Conservation (phyloP, 2,888 invertebrate species). For the Auanema sp. region DNA sequence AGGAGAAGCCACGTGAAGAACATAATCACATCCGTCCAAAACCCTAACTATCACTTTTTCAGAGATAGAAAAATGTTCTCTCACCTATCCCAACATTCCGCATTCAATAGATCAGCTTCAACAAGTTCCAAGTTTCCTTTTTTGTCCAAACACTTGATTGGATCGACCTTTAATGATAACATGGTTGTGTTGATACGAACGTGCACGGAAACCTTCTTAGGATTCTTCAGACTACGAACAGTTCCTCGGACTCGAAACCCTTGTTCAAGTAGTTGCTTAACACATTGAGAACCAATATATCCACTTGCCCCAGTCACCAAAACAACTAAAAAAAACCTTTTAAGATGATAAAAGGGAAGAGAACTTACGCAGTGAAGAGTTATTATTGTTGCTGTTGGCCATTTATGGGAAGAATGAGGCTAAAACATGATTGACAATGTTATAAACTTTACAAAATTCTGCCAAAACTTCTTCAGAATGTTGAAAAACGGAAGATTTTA, state of each 20-base stretch:
- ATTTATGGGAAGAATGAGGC: neutral
- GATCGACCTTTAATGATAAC: constrained; percentile 34
- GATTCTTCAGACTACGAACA: constrained; percentile 53
- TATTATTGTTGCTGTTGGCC: constrained; percentile 2
- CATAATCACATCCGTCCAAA: constrained; percentile 52
- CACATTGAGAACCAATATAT: constrained; percentile 68
- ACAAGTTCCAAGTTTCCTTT: constrained; percentile 49
- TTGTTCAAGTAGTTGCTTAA: constrained; percentile 67
- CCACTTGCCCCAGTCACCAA: constrained; percentile 70
- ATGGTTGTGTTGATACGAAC: neutral
- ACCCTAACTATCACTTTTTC: constrained; percentile 37
- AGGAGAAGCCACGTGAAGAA: constrained; percentile 62
- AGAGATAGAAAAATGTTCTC: constrained; percentile 4
- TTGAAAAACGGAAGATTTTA: no score
- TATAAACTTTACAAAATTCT: no score
- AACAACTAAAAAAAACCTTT: constrained; percentile 59
- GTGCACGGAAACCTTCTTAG: constrained; percentile 36
- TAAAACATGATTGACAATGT: neutral
- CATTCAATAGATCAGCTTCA: constrained; percentile 56
- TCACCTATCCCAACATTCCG: constrained; percentile 44
- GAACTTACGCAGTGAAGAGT: neutral
- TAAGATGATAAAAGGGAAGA: neutral
- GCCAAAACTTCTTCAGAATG: no score
- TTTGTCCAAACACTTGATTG: constrained; percentile 35
- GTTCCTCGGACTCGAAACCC: constrained; percentile 69